phyloP scores from a whole-genome alignment of 92 coral and sea anemone species.

The Anthopleura xanthogrammica region DNA sequence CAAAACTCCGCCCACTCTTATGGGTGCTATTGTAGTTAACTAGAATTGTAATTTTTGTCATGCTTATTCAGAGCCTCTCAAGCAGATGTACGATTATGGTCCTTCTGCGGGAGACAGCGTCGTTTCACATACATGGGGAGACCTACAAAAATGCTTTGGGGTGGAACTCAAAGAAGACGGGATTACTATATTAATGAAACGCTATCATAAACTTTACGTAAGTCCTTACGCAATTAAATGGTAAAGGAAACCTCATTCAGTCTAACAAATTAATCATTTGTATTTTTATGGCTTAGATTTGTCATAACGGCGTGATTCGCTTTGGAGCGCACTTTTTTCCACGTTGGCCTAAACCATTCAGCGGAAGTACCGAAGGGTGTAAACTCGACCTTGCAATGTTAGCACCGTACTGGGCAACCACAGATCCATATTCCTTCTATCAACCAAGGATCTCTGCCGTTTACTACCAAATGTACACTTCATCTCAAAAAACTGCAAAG shows the following conservation, averaged over 20 bases:
- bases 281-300: conserved; percentile 9
- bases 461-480: conserved; percentile 21
- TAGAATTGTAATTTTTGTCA: too few species aligned
- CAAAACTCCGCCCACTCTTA: too few species aligned
- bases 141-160: background rate
- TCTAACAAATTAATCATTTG: background rate
- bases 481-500: background rate
- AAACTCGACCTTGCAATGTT: conserved; percentile 11
- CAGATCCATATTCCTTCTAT: background rate
- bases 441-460: conserved; percentile 11
- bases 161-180: conserved; percentile 21
- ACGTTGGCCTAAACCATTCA: conserved; percentile 34
- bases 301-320: conserved; percentile 33
- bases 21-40: too few species aligned
- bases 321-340: conserved; percentile 5
- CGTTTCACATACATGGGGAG: background rate
- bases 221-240: background rate
- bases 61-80: background rate
- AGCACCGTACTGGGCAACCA: conserved; percentile 39
- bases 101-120: conserved; percentile 21
- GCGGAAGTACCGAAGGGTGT: conserved; percentile 8
- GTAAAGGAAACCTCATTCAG: background rate
- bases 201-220: conserved; percentile 24
- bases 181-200: conserved; percentile 19
- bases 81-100: conserved; percentile 34